phyloP scores from a whole-genome alignment of 2,888 invertebrate genomes.

The Biston betularia region DNA sequence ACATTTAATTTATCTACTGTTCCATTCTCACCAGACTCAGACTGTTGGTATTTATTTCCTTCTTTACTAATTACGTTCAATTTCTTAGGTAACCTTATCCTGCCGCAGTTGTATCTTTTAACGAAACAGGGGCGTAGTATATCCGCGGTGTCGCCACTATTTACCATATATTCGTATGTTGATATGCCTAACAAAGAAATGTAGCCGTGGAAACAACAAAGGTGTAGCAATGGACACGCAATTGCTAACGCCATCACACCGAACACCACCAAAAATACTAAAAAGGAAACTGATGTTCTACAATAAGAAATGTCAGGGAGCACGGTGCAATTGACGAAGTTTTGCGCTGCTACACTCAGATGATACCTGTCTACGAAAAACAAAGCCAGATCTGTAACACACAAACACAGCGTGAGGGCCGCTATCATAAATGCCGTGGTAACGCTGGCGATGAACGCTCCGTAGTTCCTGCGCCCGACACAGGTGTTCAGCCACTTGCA shows the following conservation, averaged over 20 bases:
- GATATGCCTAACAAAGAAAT: constrained; percentile 94
- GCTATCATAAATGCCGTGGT: constrained; percentile 91
- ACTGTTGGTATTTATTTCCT: constrained; percentile 32
- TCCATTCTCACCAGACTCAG: constrained; percentile 40
- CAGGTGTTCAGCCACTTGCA: constrained; percentile 99
- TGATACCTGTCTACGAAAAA: constrained; percentile 88
- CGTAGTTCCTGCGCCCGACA: constrained; percentile 96
- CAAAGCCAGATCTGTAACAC: constrained; percentile 89
- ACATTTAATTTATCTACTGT: constrained; percentile 46
- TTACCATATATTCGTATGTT: constrained; percentile 94
- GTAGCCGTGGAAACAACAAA: constrained; percentile 95
- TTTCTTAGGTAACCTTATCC: constrained; percentile 48
- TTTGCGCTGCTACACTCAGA: constrained; percentile 85
- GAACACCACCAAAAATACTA: constrained; percentile 82
- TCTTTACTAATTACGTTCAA: constrained; percentile 44
- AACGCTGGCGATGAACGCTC: constrained; percentile 92
- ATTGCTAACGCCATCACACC: constrained; percentile 91
- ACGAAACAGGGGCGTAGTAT: constrained; percentile 50
- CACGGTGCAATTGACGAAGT: constrained; percentile 68
- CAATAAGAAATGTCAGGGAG: constrained; percentile 59
- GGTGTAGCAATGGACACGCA: constrained; percentile 91
- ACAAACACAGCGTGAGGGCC: constrained; percentile 89
- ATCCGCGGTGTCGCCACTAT: constrained; percentile 56
- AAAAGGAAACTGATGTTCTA: constrained; percentile 67
- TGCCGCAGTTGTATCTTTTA: constrained; percentile 54